Conservation (phyloP, 2,113 vertebrate species). For the Mesembrinibis cayennensis region DNA sequence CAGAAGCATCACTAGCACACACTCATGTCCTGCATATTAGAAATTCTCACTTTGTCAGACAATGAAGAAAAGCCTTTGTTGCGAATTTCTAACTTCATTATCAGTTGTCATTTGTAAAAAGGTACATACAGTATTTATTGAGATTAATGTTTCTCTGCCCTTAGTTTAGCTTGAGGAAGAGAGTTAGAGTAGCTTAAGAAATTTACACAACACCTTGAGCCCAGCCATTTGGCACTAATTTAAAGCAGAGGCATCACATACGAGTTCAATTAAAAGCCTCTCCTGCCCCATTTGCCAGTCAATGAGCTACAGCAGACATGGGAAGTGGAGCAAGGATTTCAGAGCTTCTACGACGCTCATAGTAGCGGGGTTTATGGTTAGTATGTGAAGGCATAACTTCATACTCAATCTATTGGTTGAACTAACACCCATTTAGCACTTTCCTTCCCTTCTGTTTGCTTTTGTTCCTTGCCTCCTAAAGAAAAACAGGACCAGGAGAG, state of each 20-base stretch:
- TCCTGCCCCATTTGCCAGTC: conserved; percentile 20
- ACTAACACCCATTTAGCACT: neutral
- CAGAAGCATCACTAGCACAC: neutral
- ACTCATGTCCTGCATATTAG: neutral
- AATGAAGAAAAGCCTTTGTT: neutral
- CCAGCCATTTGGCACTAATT: conserved; percentile 15
- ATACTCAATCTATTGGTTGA: neutral
- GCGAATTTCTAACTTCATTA: neutral
- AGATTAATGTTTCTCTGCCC: neutral
- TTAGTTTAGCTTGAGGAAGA: neutral
- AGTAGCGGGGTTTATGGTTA: neutral
- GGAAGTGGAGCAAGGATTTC: neutral
- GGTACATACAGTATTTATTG: neutral
- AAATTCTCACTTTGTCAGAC: neutral
- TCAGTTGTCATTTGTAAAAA: neutral
- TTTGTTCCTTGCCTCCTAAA: neutral
- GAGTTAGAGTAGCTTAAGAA: neutral
- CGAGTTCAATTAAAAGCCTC: conserved; percentile 58
- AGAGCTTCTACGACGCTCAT: neutral
- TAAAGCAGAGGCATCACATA: neutral
- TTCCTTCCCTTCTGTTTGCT: neutral
- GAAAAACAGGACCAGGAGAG: neutral
- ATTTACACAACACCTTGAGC: neutral
- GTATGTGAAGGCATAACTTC: neutral
- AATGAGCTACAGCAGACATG: neutral